These are phyloP conservation scores for Picathartes gymnocephalus DNA, from an alignment of 2,113 vertebrate species.

Conservation along the genomic window DNA sequence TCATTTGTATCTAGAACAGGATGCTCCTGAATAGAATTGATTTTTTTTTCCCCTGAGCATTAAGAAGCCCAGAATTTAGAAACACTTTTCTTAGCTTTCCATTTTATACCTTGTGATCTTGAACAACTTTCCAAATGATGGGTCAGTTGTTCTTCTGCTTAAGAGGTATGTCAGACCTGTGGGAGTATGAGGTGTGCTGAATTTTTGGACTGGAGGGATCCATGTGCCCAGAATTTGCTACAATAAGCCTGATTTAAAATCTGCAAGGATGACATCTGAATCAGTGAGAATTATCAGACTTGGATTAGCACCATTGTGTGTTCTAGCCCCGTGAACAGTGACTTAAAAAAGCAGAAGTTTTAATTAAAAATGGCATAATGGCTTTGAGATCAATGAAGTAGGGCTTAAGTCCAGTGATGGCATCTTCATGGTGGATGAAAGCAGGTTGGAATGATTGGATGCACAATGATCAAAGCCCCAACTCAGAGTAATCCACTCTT, in stretches of 20 bases:
- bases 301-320: background rate
- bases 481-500: background rate
- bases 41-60: accelerated
- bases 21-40: background rate
- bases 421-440: background rate
- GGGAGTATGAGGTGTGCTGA: background rate
- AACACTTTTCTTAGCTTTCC: background rate
- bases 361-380: background rate
- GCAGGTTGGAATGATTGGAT: background rate
- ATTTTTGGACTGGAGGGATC: background rate
- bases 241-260: background rate
- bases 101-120: background rate
- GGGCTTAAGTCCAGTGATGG: background rate
- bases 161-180: background rate
- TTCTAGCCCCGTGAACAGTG: background rate
- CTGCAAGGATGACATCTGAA: background rate
- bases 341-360: background rate
- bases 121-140: background rate
- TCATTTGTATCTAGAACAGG: background rate
- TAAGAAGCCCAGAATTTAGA: background rate
- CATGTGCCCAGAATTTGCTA: background rate
- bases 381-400: background rate
- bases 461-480: background rate
- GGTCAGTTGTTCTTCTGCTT: background rate
- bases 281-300: background rate